Evolutionary conservation across 2,797 vertebrate genomes (phyloP).

Genomic region (Phoeniculus purpureus): DNA sequence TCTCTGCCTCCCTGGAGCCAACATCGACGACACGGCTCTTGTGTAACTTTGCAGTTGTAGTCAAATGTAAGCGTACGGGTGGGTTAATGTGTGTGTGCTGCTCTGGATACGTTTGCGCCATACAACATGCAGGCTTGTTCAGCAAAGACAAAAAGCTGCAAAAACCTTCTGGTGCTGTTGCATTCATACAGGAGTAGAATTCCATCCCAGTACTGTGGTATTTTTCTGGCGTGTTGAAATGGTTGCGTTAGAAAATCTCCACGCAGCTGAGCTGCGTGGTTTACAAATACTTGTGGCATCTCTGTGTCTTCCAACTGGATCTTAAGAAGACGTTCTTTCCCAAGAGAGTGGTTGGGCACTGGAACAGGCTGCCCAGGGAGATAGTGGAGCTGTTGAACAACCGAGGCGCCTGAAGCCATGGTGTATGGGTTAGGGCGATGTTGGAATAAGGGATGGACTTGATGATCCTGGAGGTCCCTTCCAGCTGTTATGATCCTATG

Average conservation of each 20-base stretch:
- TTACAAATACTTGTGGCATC: not conserved
- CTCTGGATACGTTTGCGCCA: not conserved
- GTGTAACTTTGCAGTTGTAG: conserved; percentile 13
- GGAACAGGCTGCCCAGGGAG: too few species aligned
- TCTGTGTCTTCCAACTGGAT: not conserved
- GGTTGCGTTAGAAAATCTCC: not conserved
- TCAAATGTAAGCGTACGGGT: not conserved
- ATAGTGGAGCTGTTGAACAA: too few species aligned
- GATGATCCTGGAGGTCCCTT: too few species aligned
- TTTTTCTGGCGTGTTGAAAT: not conserved
- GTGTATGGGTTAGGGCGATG: too few species aligned
- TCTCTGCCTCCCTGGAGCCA: not conserved
- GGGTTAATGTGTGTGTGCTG: conserved; percentile 15
- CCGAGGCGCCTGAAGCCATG: too few species aligned
- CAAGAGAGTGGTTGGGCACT: too few species aligned
- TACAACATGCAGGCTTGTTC: not conserved
- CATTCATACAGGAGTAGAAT: not conserved
- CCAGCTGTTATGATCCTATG: too few species aligned
- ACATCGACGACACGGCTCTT: conserved; percentile 12
- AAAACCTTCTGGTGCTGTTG: not conserved
- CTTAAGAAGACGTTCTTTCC: too few species aligned
- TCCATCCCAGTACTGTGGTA: not conserved
- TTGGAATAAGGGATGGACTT: too few species aligned
- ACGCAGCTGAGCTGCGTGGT: not conserved
- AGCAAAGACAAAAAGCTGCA: not conserved